A percentile compares a stretch with the other conserved stretches of the same genome.
Conservation (phyloP, 2,797 vertebrate genomes). For the Enteromius unitaeniatus region DNA sequence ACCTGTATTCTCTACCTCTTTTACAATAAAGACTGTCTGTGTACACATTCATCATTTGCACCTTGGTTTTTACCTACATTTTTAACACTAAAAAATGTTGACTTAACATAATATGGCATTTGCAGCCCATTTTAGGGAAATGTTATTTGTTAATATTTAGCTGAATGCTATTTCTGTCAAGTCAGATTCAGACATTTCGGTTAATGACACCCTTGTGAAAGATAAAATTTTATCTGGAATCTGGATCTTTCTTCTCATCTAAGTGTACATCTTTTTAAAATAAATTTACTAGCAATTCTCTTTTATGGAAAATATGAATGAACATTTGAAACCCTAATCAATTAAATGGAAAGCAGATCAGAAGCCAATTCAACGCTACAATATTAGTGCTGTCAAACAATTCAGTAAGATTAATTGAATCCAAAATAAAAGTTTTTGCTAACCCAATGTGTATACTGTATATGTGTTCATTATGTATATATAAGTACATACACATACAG, state of each 20-base stretch:
- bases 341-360: too few relatives aligned
- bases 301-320: background rate
- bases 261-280: background rate
- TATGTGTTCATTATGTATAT: too few relatives aligned
- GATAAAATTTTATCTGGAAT: background rate
- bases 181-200: background rate
- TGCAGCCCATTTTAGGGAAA: too few relatives aligned
- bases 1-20: constrained; percentile 89
- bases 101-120: background rate
- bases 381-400: too few relatives aligned
- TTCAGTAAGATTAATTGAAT: too few relatives aligned
- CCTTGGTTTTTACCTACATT: background rate
- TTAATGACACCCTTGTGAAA: background rate
- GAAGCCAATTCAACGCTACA: too few relatives aligned
- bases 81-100: background rate
- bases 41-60: constrained; percentile 70
- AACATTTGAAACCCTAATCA: background rate
- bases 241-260: background rate
- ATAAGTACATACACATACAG: too few relatives aligned
- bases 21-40: constrained; percentile 87
- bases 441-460: too few relatives aligned
- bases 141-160: background rate
- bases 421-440: too few relatives aligned
- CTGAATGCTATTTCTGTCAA: background rate
- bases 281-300: background rate